These are phyloP conservation scores for Euplagia quadripunctaria DNA, from an alignment of 2,888 invertebrate genomes.

Conservation along the genomic window DNA sequence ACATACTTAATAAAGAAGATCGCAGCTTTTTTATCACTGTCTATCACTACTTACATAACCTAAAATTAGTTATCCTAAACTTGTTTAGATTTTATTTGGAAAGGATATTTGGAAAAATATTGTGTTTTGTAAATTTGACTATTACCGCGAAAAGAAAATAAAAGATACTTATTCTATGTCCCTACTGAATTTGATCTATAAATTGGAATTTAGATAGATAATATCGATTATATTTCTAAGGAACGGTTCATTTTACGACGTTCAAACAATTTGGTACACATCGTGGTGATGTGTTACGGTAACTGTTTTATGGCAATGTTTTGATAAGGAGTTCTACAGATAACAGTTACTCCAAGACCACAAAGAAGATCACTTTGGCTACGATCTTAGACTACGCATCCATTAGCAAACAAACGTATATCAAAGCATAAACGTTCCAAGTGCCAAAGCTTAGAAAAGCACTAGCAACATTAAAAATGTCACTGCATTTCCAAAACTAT, in stretches of 20 bases:
- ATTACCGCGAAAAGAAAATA: no score
- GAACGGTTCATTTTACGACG: no score
- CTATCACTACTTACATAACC: not conserved
- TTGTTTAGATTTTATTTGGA: not conserved
- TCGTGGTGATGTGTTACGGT: no score
- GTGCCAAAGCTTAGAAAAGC: not conserved
- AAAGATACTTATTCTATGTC: no score
- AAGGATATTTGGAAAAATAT: no score
- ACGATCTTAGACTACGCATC: no score
- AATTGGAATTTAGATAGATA: no score
- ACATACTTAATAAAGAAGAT: conserved; percentile 34
- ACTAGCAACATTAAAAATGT: not conserved
- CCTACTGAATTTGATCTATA: no score
- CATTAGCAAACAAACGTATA: not conserved
- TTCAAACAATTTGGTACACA: no score
- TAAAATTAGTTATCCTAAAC: not conserved
- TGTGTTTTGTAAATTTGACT: no score
- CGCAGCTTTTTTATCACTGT: conserved; percentile 26
- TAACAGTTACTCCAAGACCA: not conserved
- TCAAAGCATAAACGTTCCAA: not conserved
- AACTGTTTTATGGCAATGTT: not conserved
- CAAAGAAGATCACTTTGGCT: not conserved
- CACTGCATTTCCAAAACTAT: not conserved
- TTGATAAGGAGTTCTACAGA: not conserved
- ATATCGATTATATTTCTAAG: no score